A percentile compares a stretch with the other conserved stretches of the same genome.
Conservation (phyloP, 2,888 invertebrate species). For the Chironomus riparius region DNA sequence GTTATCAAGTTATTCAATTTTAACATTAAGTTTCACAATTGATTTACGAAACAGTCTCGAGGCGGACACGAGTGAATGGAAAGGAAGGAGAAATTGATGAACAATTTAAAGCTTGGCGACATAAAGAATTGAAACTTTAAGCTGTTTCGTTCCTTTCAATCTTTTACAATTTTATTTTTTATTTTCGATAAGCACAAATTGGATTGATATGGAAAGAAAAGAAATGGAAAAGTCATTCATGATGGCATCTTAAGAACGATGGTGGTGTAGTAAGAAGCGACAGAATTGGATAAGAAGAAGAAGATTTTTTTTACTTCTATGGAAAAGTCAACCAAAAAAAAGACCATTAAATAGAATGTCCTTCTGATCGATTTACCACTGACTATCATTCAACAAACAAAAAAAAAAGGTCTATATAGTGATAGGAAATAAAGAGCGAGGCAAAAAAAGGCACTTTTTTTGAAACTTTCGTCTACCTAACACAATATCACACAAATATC, state of each 20-base stretch:
- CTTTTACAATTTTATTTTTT: neutral
- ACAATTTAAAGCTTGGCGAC: too few relatives aligned
- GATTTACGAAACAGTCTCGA: too few relatives aligned
- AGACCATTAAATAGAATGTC: slow-evolving; percentile 16
- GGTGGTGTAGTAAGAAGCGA: neutral
- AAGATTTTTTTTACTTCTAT: neutral
- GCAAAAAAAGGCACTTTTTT: neutral
- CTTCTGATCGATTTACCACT: slow-evolving; percentile 6
- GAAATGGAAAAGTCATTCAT: neutral
- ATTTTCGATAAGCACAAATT: neutral
- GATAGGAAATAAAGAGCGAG: neutral
- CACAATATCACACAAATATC: neutral
- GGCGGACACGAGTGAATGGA: too few relatives aligned
- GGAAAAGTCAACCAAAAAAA: neutral
- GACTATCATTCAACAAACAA: neutral
- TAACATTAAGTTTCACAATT: too few relatives aligned
- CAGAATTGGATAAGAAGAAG: neutral
- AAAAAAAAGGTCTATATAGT: neutral
- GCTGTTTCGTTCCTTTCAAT: neutral
- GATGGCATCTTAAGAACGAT: neutral
- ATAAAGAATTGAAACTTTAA: neutral
- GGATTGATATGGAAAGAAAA: neutral
- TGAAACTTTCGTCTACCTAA: neutral
- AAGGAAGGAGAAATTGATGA: too few relatives aligned
- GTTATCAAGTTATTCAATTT: too few relatives aligned